A percentile compares a stretch with the other conserved stretches of the same genome.
Evolutionary conservation across 2,113 vertebrate genomes (phyloP).

Genomic region (Strigops habroptila): DNA sequence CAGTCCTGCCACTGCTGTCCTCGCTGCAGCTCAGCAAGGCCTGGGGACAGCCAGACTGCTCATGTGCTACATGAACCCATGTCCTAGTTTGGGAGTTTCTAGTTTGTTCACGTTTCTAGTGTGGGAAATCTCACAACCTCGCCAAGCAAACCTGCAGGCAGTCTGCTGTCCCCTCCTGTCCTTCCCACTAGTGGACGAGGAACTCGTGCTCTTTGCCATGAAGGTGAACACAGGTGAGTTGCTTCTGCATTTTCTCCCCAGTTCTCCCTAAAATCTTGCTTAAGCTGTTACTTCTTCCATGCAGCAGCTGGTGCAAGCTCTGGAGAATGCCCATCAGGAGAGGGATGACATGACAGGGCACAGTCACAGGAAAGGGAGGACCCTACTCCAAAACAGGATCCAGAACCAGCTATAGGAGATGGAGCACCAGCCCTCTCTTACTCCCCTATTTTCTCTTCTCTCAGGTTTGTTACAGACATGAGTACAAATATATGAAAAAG

Average conservation of each 20-base stretch:
- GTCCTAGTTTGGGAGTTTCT: too few species aligned
- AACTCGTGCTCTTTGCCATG: neutral
- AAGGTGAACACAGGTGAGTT: neutral
- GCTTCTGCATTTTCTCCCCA: neutral
- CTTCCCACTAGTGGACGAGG: neutral
- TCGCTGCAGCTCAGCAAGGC: neutral
- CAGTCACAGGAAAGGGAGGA: neutral
- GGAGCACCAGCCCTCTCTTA: neutral
- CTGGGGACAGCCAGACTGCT: neutral
- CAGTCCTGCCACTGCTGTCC: neutral
- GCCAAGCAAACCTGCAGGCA: neutral
- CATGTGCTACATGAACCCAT: accelerated
- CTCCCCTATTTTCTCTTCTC: neutral
- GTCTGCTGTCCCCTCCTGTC: neutral
- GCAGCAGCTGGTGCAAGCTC: neutral
- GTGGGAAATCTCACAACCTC: neutral
- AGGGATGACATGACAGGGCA: neutral
- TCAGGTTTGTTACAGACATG: neutral
- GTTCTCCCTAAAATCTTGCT: neutral
- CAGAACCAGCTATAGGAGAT: neutral
- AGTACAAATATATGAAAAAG: neutral
- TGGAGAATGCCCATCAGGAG: neutral
- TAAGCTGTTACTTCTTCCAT: neutral
- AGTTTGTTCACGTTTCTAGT: too few species aligned
- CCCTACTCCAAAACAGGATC: neutral